These are phyloP conservation scores for Hyperoplus immaculatus DNA, from an alignment of 2,797 vertebrate species.

Conservation along the genomic window DNA sequence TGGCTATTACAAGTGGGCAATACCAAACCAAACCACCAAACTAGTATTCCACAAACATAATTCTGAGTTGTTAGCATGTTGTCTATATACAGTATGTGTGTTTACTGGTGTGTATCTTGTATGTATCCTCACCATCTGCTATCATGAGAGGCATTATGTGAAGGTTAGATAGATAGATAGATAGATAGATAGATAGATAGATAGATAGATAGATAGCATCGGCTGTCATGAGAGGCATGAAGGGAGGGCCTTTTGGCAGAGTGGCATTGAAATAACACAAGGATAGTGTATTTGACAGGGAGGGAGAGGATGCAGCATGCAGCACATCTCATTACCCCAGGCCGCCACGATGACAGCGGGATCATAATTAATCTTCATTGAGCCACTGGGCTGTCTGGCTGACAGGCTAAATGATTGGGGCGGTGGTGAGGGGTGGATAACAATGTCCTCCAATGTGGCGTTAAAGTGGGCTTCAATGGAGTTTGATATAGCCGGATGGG, in stretches of 20 bases:
- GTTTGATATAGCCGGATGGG: conserved; percentile 45
- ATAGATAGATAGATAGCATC: conserved; percentile 13
- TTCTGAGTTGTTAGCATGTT: conserved; percentile 32
- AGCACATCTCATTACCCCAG: conserved; percentile 72
- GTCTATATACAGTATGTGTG: conserved; percentile 12
- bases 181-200: no score
- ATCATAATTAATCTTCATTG: conserved; percentile 81
- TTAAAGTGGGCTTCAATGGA: conserved; percentile 59
- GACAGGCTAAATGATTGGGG: conserved; percentile 76
- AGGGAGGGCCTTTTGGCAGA: conserved; percentile 39
- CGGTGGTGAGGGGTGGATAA: conserved; percentile 51
- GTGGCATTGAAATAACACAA: conserved; percentile 41
- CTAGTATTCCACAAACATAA: conserved; percentile 7
- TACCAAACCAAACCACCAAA: background rate
- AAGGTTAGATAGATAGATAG: no score
- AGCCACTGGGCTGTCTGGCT: conserved; percentile 62
- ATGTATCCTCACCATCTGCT: conserved; percentile 10
- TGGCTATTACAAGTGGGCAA: no score
- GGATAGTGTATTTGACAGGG: conserved; percentile 55
- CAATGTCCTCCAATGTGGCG: conserved; percentile 59
- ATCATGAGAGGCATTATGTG: no score
- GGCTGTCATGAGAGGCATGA: conserved; percentile 44
- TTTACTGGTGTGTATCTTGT: conserved; percentile 22
- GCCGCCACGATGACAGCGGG: conserved; percentile 55
- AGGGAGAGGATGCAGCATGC: conserved; percentile 46